phyloP scores from a whole-genome alignment of 2,797 vertebrate genomes.

The Pitangus sulphuratus region DNA sequence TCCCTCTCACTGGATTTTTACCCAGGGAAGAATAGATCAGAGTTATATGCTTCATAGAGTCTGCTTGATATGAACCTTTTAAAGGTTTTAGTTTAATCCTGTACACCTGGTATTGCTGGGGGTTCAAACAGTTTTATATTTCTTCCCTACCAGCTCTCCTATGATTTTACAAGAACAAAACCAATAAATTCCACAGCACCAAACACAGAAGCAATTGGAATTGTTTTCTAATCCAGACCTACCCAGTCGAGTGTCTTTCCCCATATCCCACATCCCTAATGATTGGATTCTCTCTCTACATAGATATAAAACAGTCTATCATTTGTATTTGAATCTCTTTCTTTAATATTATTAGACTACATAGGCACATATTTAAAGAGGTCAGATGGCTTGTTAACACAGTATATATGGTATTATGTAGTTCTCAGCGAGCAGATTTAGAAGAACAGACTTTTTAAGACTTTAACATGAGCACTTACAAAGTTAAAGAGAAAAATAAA shows the following conservation, averaged over 20 bases:
- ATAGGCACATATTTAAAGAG: conserved; percentile 1
- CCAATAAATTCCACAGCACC: conserved; percentile 38
- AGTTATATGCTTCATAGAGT: neutral
- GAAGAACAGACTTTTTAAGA: neutral
- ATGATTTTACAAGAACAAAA: conserved; percentile 40
- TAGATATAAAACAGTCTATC: conserved; percentile 30
- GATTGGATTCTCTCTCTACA: neutral
- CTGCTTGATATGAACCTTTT: neutral
- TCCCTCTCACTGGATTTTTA: neutral
- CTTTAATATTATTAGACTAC: conserved; percentile 33
- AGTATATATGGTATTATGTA: neutral
- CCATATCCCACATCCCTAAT: neutral
- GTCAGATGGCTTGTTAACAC: conserved; percentile 40
- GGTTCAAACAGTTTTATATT: conserved; percentile 15
- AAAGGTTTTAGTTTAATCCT: conserved; percentile 29
- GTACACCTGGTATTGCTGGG: conserved; percentile 29
- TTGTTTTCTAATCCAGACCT: conserved; percentile 10
- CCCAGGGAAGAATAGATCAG: neutral
- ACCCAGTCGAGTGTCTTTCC: neutral
- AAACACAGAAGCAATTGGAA: conserved; percentile 39
- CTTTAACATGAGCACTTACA: neutral
- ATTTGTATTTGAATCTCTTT: conserved; percentile 4
- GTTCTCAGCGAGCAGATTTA: neutral
- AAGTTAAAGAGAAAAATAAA: conserved; percentile 21
- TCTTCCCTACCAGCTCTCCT: conserved; percentile 13